Base-by-base conservation (phyloP, 2,113 vertebrate genomes). In the Lichenostomus cassidix region DNA sequence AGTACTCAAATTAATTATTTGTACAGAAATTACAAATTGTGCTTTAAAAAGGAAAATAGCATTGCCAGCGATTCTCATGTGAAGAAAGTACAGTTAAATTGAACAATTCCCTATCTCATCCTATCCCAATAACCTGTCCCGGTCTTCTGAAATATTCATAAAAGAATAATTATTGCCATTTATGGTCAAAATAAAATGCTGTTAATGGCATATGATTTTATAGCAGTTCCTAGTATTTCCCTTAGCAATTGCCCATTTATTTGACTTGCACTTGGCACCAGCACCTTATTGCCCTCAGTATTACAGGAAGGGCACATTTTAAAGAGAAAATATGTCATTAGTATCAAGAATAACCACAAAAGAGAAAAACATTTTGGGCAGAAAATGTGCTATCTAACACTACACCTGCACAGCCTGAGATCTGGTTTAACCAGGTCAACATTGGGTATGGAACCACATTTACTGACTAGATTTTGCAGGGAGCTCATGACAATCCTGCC, bases 181-280 rank as follows among this genome's bases (percentile, higher is more conserved):
- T 82, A 91, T 52, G 75, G 52, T 89, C 60, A 97, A 94, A 96
- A 94, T 83, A 60, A 97, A 87, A 97, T 20, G 44, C n/a, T 56
- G n/a, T 79, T 94, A 95, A 95, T 78, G 60, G 44, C 42, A 44
- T 22, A 75, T 41, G 52, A 96, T 96, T 97, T 96, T 73, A 95
- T 44, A 84, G 73, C 49, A 55, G 19, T 95, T 87, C n/a, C 78
- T 94, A 91, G 74, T 87, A 86, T 74, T 95, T 95, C 41, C 55
- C 53, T 76, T 33, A 78, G 64, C 73, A 94, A 91, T 86, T 84
- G 58, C 39, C 73, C 84, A 76, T 94, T 97, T 94, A 95, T 96
- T 97, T 97, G 87, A 92, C 73, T 95, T 94, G 44, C 8, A 91
- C 47, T 97, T 97, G 86, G 89, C 76, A 97, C 28, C 33, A 49